Evolutionary conservation across 2,888 invertebrate genomes (phyloP).

Genomic region (Embidobia sp.): DNA sequence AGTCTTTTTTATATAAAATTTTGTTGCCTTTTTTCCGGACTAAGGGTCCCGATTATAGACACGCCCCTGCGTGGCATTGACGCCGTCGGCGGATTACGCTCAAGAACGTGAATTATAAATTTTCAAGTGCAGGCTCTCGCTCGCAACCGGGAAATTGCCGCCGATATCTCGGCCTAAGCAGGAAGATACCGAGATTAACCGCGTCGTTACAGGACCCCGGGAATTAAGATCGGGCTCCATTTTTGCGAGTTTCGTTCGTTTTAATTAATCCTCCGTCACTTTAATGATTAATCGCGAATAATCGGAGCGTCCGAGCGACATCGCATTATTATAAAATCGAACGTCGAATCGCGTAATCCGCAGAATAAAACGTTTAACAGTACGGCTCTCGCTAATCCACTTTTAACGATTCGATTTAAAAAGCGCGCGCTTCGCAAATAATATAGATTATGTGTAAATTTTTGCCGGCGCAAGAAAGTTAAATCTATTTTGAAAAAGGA

Average conservation of each 20-base stretch:
- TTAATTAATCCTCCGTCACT: constrained; percentile 22
- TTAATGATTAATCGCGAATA: constrained; percentile 26
- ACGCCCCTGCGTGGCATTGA: constrained; percentile 66
- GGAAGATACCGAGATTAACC: constrained; percentile 75
- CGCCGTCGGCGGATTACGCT: constrained; percentile 73
- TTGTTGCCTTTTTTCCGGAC: constrained; percentile 66
- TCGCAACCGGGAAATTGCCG: constrained; percentile 72
- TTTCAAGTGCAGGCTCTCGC: constrained; percentile 72
- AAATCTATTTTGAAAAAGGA: constrained; percentile 60
- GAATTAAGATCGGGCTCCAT: constrained; percentile 76
- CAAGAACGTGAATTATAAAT: constrained; percentile 79
- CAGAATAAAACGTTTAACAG: constrained; percentile 35
- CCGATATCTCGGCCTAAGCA: constrained; percentile 69
- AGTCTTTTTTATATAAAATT: constrained; percentile 76
- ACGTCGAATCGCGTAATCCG: constrained; percentile 40
- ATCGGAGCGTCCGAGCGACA: not conserved
- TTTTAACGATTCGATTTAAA: constrained; percentile 42
- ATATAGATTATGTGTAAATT: constrained; percentile 55
- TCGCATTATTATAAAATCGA: constrained; percentile 40
- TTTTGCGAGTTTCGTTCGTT: constrained; percentile 12
- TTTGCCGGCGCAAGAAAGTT: constrained; percentile 58
- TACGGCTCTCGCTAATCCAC: constrained; percentile 27
- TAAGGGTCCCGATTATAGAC: constrained; percentile 58
- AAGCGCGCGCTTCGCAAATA: constrained; percentile 34
- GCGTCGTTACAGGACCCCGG: constrained; percentile 63